Percentiles rank a stretch among this genome's conserved stretches.
Conservation (phyloP, 1,140 invertebrate genomes). For the Plectrocnemia conspersa region DNA sequence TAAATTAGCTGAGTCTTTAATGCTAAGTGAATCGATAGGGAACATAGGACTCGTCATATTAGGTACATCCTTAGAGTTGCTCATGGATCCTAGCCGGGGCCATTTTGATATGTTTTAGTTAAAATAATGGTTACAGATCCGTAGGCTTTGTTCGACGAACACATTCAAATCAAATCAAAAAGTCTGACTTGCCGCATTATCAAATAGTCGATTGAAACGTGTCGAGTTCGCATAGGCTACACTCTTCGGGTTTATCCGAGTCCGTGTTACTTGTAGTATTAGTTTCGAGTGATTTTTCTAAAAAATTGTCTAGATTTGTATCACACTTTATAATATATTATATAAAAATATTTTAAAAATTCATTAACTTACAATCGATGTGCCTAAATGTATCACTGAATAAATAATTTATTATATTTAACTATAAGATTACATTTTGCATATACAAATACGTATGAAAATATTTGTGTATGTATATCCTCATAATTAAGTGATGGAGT, state of each 20-base stretch:
- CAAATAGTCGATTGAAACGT: no score
- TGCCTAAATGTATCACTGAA: slow-evolving; percentile 53
- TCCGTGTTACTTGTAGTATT: slow-evolving; percentile 2
- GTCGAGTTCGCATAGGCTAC: not conserved
- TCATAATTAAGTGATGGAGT: slow-evolving; percentile 19
- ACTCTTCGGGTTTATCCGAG: slow-evolving; percentile 9
- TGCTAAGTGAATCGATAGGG: slow-evolving; percentile 24
- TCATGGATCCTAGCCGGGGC: slow-evolving; percentile 9
- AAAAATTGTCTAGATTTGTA: slow-evolving; percentile 19
- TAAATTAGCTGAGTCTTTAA: slow-evolving; percentile 12
- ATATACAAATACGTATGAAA: no score
- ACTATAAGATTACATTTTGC: no score
- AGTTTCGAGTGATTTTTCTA: slow-evolving; percentile 9
- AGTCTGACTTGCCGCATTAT: no score
- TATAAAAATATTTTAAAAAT: slow-evolving; percentile 26
- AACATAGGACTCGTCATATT: slow-evolving; percentile 25
- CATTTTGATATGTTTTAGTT: no score
- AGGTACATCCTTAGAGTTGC: slow-evolving; percentile 6
- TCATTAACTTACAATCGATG: slow-evolving; percentile 49
- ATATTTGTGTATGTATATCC: not conserved
- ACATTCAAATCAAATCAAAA: no score
- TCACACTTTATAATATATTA: slow-evolving; percentile 37
- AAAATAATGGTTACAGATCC: no score
- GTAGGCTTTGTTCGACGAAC: no score
- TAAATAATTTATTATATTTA: slow-evolving; percentile 32